Conservation (phyloP, 2,113 vertebrate genomes). For the Sorex araneus region DNA sequence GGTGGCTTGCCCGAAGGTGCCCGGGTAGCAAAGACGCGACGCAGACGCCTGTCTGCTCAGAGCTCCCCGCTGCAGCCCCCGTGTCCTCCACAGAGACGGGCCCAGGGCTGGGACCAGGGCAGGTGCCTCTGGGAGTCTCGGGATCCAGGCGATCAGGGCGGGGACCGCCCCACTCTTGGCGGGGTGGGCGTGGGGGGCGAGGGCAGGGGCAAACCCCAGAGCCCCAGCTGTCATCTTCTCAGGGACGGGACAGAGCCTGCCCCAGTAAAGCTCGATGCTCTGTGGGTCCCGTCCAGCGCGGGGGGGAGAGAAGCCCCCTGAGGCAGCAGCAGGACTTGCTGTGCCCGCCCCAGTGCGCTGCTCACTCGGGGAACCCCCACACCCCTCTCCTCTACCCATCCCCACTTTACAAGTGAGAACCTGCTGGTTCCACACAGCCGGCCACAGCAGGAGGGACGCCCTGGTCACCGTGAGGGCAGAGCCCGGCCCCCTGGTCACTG, state of each 20-base stretch:
- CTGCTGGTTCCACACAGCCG: not conserved
- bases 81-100: not conserved
- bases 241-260: not conserved
- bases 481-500: not conserved
- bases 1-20: not conserved
- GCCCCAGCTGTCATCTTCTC: not conserved
- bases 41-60: too few relatives aligned
- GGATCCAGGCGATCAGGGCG: not conserved
- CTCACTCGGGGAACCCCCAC: too few relatives aligned
- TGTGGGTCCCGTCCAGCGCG: not conserved
- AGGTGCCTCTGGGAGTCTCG: not conserved
- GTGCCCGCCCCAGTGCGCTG: too few relatives aligned
- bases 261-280: not conserved
- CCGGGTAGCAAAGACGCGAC: not conserved
- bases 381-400: too few relatives aligned
- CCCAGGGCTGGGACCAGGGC: not conserved
- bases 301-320: not conserved
- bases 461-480: not conserved
- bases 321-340: not conserved
- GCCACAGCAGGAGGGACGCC: not conserved
- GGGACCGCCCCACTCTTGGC: not conserved
- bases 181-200: too few relatives aligned
- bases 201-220: not conserved
- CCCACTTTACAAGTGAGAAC: too few relatives aligned
- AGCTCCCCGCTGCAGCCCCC: too few relatives aligned